Base-by-base conservation (phyloP, 1,140 invertebrate species). In the Temnothorax curvispinosus region DNA sequence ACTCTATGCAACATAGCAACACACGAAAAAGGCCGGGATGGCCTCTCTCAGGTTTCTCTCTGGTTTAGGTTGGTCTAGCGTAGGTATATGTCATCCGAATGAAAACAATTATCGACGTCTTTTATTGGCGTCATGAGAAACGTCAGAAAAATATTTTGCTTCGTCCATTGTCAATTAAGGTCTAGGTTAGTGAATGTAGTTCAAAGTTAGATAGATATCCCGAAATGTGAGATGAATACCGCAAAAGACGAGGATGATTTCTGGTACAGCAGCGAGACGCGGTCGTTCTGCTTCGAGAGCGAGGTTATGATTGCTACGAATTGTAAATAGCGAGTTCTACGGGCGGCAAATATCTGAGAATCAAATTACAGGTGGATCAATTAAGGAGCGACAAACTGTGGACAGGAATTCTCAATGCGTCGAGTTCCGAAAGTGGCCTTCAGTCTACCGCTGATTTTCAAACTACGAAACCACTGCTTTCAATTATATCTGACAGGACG, bases 401-500 rank as follows among this genome's bases (percentile, higher is more conserved):
- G 91, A 93, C 93, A 27, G 94, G 93, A 69, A 94, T 94, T 58
- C 93, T 93, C 0, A 92, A 87, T 81, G 91, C 92, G 11, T 89
- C 91, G 44, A 81, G 90, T 6, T 91, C 92, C 3, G 91, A 94
- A 65, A 88, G 76, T 54, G 92, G 86, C 85, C 80, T 93, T 41
- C 93, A 92, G 11, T 86, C 35, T 47, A 38, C 81, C 0, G 90
- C 93, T 85, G 93, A 93, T 90, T 89, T 91, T 85, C 92, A 93
- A 52, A 93, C 89, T 84, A 86, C 93, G 9, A 95, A 95, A 88
- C 94, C 94, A 54, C 56, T 95, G 32, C 85, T 92, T 21, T 94
- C 93, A 15, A 91, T 96, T 27, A 94, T 95, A 72, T 94, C 94
- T 27, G 94, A 94, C 47, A 95, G 94, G 89, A 92, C 93, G 7